phyloP scores from a whole-genome alignment of 2,797 vertebrate species.

The Lutjanus campechanus region DNA sequence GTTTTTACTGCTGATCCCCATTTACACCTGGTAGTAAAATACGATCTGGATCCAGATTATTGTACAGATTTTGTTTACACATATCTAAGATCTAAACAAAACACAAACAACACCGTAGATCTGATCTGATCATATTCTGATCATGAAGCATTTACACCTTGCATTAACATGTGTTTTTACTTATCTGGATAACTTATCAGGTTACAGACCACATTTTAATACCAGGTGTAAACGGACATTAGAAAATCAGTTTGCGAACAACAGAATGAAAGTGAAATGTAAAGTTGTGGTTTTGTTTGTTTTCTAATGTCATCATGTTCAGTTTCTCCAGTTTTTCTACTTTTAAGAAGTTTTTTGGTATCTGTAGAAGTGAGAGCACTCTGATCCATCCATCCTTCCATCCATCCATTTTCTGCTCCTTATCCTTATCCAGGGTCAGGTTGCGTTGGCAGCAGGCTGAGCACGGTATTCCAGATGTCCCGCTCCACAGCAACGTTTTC shows the following conservation, averaged over 20 bases:
- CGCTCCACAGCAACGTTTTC: not conserved
- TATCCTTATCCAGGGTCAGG: not conserved
- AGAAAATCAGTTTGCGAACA: not conserved
- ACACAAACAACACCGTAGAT: too few relatives aligned
- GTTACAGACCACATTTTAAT: too few relatives aligned
- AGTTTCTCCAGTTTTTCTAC: not conserved
- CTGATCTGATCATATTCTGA: too few relatives aligned
- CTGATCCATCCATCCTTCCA: not conserved
- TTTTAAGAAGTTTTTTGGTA: not conserved
- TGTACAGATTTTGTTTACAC: too few relatives aligned
- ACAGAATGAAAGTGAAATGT: not conserved
- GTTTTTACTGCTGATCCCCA: not conserved
- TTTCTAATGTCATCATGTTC: not conserved
- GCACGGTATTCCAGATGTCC: not conserved
- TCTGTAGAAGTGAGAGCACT: not conserved
- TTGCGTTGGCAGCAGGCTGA: not conserved
- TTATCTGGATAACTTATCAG: too few relatives aligned
- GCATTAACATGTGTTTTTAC: too few relatives aligned
- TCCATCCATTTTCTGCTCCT: not conserved
- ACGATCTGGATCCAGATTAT: too few relatives aligned
- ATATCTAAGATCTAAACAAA: too few relatives aligned
- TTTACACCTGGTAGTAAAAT: too few relatives aligned
- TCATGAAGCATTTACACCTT: too few relatives aligned
- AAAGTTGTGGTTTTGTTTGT: not conserved
- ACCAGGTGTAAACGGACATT: too few relatives aligned